Evolutionary conservation across 2,888 invertebrate species (phyloP).

Genomic region (Hemistola chrysoprasaria): DNA sequence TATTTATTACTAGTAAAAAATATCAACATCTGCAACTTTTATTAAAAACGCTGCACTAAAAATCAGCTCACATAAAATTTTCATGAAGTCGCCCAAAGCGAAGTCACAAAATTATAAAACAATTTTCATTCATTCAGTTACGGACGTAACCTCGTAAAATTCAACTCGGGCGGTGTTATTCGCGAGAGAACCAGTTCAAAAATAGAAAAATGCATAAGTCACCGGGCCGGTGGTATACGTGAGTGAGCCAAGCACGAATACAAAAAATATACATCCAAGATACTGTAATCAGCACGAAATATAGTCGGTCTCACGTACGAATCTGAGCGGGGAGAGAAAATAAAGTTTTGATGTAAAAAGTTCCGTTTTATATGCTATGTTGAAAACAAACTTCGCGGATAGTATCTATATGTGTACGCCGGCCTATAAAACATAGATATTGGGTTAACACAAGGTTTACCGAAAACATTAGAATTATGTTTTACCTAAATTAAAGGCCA

Average conservation of each 20-base stretch:
- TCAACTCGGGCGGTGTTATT: slow-evolving; percentile 21
- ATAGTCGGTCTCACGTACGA: slow-evolving; percentile 74
- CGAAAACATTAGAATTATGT: too few relatives aligned
- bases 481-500: too few relatives aligned
- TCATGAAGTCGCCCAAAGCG: slow-evolving; percentile 29
- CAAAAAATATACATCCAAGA: slow-evolving; percentile 38
- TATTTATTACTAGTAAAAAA: neutral
- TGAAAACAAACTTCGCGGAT: slow-evolving; percentile 50
- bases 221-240: slow-evolving; percentile 15
- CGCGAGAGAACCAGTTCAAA: slow-evolving; percentile 16
- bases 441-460: too few relatives aligned
- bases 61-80: slow-evolving; percentile 23
- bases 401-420: slow-evolving; percentile 20
- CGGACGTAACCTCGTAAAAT: slow-evolving; percentile 31
- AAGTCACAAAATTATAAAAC: slow-evolving; percentile 33
- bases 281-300: slow-evolving; percentile 70
- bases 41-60: slow-evolving; percentile 9
- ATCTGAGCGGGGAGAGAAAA: slow-evolving; percentile 60
- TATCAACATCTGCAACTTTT: slow-evolving; percentile 4
- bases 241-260: slow-evolving; percentile 17
- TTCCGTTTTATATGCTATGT: slow-evolving; percentile 73
- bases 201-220: slow-evolving; percentile 11
- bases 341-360: slow-evolving; percentile 83
- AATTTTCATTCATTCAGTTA: slow-evolving; percentile 30
- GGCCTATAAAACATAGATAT: slow-evolving; percentile 2